Base-by-base conservation (phyloP, 2,888 invertebrate genomes). In the Charanyca ferruginea region DNA sequence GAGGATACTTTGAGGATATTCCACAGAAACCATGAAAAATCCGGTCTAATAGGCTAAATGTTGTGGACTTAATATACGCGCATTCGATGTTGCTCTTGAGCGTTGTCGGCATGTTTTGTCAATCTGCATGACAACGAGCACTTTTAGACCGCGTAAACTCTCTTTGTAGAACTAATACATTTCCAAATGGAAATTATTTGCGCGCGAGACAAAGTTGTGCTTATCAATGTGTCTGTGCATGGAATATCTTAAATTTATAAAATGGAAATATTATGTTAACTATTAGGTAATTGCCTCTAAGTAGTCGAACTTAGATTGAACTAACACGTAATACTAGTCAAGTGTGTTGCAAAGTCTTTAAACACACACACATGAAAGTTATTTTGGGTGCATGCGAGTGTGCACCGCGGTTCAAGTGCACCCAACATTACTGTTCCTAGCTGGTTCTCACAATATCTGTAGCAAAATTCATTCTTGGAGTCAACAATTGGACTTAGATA, bases 41-140 rank as follows among this genome's bases (percentile, higher is more conserved):
- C 38, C 18, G 13, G 44, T 32, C 5, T 38, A 55, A 49, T 63
- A 61, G 51, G 60, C 45, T 58, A 70, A 70, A 79, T 87, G 83
- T 86, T 86, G 80, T 85, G 80, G 70, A 66, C 63, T 18, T 68
- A 76, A n/a, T 76, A 70, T 75, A 32, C 35, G 58, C 77, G 80
- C 77, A 80, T 82, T 90, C 60, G 73, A 85, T 92, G 89, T 91
- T 87, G 89, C 88, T 88, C 89, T 85, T 81, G 55, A 49, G 86
- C 90, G 91, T 92, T 93, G 92, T 94, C 91, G 85, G 94, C 93
- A 93, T 94, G 94, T 73, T 88, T 86, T 90, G 88, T 92, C 78
- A 85, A 86, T 85, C 80, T 87, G 94, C 93, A 94, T 91, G 90
- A 91, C 92, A 90, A 93, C 91, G 90, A 87, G 85, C 87, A 88